A percentile compares a stretch with the other conserved stretches of the same genome.
phyloP scores from a whole-genome alignment of 1,140 invertebrate species.

The Drosophila nannoptera region DNA sequence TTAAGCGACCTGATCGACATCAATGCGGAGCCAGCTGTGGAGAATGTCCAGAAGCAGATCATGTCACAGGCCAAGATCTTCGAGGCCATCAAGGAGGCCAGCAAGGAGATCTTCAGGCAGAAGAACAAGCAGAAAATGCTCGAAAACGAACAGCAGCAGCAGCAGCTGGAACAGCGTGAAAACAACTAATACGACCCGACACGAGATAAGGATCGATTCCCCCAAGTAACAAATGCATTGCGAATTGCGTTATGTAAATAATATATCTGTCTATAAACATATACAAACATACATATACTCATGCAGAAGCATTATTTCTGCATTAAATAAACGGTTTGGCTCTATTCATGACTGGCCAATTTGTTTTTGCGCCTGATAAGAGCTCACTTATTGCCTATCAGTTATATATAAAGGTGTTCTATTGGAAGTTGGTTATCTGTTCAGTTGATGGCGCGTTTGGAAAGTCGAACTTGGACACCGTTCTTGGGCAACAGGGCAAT shows the following conservation, averaged over 20 bases:
- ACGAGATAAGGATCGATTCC: neutral
- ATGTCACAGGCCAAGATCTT: constrained; percentile 87
- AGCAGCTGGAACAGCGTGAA: constrained; percentile 51
- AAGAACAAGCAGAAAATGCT: constrained; percentile 75
- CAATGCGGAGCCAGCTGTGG: constrained; percentile 84
- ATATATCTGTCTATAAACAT: constrained; percentile 12
- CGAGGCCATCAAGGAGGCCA: constrained; percentile 87
- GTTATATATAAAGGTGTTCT: constrained; percentile 1
- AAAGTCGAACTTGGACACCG: constrained; percentile 59
- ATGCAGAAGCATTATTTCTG: constrained; percentile 22
- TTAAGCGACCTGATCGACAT: constrained; percentile 83
- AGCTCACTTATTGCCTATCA: constrained; percentile 8
- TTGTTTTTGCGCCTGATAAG: constrained; percentile 16
- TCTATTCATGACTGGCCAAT: constrained; percentile 12
- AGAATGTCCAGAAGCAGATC: constrained; percentile 87
- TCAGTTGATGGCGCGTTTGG: constrained; percentile 41
- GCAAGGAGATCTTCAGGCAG: constrained; percentile 83
- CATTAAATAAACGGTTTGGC: constrained; percentile 64
- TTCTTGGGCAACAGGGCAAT: constrained; percentile 57
- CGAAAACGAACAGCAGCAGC: constrained; percentile 46
- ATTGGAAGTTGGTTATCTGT: constrained; percentile 11
- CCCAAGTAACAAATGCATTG: constrained; percentile 12
- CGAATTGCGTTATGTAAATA: constrained; percentile 38
- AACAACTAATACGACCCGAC: constrained; percentile 47
- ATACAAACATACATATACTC: neutral